phyloP scores from a whole-genome alignment of 2,113 vertebrate genomes.

The Proterorhinus semilunaris region DNA sequence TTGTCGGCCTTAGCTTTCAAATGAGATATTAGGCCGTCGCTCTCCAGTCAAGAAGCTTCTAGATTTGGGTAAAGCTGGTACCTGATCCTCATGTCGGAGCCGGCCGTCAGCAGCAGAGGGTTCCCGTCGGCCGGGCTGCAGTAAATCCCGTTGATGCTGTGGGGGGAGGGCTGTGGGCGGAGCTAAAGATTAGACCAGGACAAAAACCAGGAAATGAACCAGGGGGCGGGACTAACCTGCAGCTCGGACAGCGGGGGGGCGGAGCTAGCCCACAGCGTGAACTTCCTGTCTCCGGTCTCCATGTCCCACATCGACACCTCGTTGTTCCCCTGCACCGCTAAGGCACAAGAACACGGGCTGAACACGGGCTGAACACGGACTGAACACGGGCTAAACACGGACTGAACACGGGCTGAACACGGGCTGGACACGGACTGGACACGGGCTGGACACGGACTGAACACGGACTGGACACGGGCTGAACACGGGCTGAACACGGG shows the following conservation, averaged over 20 bases:
- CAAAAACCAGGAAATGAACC: background rate
- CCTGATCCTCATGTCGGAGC: constrained; percentile 99
- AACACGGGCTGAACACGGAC: background rate
- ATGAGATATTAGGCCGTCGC: too few relatives aligned
- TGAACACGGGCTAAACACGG: background rate
- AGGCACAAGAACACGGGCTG: background rate
- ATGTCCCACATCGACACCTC: constrained; percentile 99
- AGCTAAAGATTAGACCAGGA: background rate
- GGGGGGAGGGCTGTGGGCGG: constrained; percentile 83
- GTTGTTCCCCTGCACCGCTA: constrained; percentile 97
- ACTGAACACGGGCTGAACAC: background rate
- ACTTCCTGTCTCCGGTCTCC: constrained; percentile 95
- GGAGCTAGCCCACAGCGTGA: constrained; percentile 95
- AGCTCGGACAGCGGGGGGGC: constrained; percentile 93
- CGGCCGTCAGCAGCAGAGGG: constrained; percentile 93
- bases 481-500: too few relatives aligned
- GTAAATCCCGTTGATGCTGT: constrained; percentile 96
- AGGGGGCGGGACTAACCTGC: constrained; percentile 77
- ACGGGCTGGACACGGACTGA: too few relatives aligned
- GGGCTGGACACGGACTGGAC: too few relatives aligned
- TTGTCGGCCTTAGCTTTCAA: too few relatives aligned
- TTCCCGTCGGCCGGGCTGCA: constrained; percentile 97
- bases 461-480: too few relatives aligned
- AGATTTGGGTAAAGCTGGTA: constrained; percentile 48
- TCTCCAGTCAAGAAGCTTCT: too few relatives aligned